These are phyloP conservation scores for Platanista minor DNA, from an alignment of 2,113 vertebrate species.

Conservation along the genomic window DNA sequence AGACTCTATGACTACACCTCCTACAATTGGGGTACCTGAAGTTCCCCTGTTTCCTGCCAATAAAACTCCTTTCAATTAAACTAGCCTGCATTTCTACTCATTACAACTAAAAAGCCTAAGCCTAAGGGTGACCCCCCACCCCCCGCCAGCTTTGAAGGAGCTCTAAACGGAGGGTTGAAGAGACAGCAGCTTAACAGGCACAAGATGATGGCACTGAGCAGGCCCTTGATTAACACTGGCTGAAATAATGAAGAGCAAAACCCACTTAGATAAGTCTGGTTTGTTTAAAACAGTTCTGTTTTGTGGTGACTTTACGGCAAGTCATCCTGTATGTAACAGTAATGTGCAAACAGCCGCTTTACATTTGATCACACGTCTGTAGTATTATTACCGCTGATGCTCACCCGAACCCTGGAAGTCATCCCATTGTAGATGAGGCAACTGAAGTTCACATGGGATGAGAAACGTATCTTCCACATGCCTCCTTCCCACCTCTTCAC, in stretches of 20 bases:
- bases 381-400: background rate
- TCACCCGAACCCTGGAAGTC: background rate
- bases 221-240: background rate
- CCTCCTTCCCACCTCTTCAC: background rate
- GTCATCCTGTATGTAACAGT: background rate
- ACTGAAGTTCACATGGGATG: background rate
- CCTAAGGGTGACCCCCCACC: background rate
- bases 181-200: fast-evolving
- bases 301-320: background rate
- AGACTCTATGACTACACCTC: background rate
- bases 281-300: background rate
- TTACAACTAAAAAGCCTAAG: background rate
- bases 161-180: background rate
- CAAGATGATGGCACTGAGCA: background rate
- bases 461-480: background rate
- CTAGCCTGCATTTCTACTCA: background rate
- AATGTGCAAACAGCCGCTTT: background rate
- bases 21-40: background rate
- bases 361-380: background rate
- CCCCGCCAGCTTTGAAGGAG: background rate
- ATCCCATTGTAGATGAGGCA: background rate
- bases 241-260: background rate
- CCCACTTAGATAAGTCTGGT: background rate
- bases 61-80: background rate
- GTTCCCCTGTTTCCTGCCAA: background rate